A percentile compares a stretch with the other conserved stretches of the same genome.
phyloP scores from a whole-genome alignment of 1,140 invertebrate species.

The Asobara japonica region DNA sequence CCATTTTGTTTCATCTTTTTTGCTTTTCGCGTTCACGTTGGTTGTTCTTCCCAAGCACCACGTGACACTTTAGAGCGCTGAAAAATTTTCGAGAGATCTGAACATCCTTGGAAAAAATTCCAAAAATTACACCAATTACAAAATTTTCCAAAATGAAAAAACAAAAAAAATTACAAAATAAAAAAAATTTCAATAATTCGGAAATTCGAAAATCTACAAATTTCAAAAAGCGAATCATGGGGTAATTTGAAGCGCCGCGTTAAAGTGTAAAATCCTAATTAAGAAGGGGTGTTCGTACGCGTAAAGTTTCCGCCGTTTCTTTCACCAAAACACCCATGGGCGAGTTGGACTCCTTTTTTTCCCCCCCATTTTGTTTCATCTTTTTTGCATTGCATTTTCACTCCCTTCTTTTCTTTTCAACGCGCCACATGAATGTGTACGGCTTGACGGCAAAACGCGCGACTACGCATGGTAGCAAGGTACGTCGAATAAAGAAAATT shows the following conservation, averaged over 20 bases:
- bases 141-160: no score
- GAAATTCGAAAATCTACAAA: no score
- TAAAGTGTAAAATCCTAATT: constrained; percentile 68
- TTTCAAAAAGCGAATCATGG: no score
- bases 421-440: constrained; percentile 62
- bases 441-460: constrained; percentile 56
- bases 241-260: constrained; percentile 47
- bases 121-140: no score
- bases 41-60: constrained; percentile 57
- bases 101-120: no score
- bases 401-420: constrained; percentile 48
- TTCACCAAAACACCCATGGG: constrained; percentile 38
- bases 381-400: constrained; percentile 15
- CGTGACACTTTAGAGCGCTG: no score
- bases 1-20: constrained; percentile 15
- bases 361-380: background rate
- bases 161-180: no score
- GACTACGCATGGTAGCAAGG: constrained; percentile 35
- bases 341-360: constrained; percentile 50
- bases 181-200: no score
- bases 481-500: constrained; percentile 7
- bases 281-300: constrained; percentile 55
- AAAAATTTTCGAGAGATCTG: no score
- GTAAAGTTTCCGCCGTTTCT: constrained; percentile 33
- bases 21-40: background rate